Conservation (phyloP, 2,888 invertebrate genomes). For the Andrena flavipes region DNA sequence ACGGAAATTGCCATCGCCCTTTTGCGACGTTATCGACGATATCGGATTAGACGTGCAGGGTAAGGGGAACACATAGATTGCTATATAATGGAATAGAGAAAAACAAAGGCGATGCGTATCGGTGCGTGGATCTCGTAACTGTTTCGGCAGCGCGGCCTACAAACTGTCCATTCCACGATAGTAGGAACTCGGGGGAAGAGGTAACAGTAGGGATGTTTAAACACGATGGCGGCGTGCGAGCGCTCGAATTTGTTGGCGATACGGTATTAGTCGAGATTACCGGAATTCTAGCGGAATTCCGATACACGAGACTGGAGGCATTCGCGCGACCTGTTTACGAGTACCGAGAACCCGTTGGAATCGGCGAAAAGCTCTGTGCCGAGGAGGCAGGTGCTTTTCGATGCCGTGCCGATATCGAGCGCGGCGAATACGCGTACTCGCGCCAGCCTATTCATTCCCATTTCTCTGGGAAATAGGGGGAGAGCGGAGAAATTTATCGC, state of each 20-base stretch:
- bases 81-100: too few relatives aligned
- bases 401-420: conserved; percentile 34
- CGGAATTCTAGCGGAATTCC: not conserved
- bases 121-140: too few relatives aligned
- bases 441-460: conserved; percentile 13
- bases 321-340: conserved; percentile 18
- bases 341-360: conserved; percentile 26
- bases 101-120: too few relatives aligned
- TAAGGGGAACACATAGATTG: too few relatives aligned
- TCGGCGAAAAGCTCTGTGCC: conserved; percentile 21
- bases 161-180: not conserved
- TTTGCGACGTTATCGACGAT: too few relatives aligned
- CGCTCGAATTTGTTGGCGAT: conserved; percentile 6
- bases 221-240: not conserved
- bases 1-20: not conserved
- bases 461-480: not conserved
- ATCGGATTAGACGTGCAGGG: too few relatives aligned
- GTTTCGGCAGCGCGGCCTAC: not conserved
- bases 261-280: conserved; percentile 29
- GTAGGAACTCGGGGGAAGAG: not conserved
- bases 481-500: conserved; percentile 43
- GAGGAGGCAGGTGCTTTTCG: conserved; percentile 32
- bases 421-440: conserved; percentile 4
- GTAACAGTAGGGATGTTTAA: not conserved
- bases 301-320: not conserved